Conservation (phyloP, 2,797 vertebrate genomes). For the Falco naumanni region DNA sequence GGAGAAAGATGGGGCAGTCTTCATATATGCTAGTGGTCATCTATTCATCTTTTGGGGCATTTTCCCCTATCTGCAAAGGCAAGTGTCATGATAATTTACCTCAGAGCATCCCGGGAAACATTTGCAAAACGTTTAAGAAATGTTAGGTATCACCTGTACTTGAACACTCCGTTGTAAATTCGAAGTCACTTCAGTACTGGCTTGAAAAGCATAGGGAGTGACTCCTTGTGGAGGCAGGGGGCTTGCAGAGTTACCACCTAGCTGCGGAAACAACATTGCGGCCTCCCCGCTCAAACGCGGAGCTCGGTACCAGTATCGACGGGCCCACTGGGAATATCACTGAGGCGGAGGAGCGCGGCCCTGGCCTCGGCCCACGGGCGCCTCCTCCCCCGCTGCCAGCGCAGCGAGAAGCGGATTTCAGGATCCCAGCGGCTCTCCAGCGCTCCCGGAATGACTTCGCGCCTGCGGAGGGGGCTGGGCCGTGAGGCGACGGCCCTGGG, state of each 20-base stretch:
- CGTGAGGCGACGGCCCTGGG: too few relatives aligned
- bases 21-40: neutral
- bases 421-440: neutral
- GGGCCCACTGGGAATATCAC: too few relatives aligned
- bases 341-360: too few relatives aligned
- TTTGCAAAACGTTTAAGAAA: neutral
- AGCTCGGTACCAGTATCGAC: too few relatives aligned
- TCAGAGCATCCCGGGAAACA: neutral
- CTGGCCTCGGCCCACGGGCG: too few relatives aligned
- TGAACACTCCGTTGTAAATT: neutral
- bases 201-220: neutral
- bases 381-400: neutral
- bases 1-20: fast-evolving
- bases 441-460: fast-evolving
- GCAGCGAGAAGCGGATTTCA: neutral
- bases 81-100: neutral
- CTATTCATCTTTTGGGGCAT: neutral
- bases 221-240: neutral
- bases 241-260: neutral
- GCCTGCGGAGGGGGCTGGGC: too few relatives aligned
- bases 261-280: neutral
- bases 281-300: fast-evolving
- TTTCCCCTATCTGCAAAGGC: neutral
- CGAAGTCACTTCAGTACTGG: neutral
- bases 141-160: neutral